Evolutionary conservation across 2,113 vertebrate species (phyloP), one percentile per base, ranked within the genome.

Genomic region (Onychostoma macrolepis): DNA sequence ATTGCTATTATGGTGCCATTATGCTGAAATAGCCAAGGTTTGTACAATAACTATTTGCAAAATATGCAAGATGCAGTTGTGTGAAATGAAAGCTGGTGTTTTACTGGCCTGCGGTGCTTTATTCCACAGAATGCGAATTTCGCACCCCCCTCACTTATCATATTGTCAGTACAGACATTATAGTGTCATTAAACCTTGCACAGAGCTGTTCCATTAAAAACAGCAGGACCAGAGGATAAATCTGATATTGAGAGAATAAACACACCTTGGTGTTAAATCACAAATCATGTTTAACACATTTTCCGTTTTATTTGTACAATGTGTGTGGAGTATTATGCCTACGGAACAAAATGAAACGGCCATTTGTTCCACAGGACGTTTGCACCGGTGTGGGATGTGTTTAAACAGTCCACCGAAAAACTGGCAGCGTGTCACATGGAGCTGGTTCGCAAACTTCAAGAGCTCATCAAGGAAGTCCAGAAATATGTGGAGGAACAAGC

Each of bases 401-500:
- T 99, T 91, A 99, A 97, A 95, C 96, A 93, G 38, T 99, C 98
- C 48, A 98, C 98, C 28, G 98, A 99, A 92, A 99, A 99, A 92
- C 93, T 99, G 91, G 97, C 97, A 90, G 92, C 92, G 80, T 99
- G 97, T 94, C 98, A 99, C 92, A 95, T 99, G 94, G 98, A 99
- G 87, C 96, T 99, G 38, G 96, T 98, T 90, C 95, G 96, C 89
- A 97, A 98, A 90, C 95, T 99, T 74, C 98, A 99, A 89, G 98
- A 99, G 21, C 95, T 99, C 88, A 99, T 99, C 92, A 99, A 98
- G 90, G 98, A 99, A 91, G 97, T 98, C 85, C 98, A 99, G 88
- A 99, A 98, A 85, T 99, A 99, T 83, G 97, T 97, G 87, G 98
- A 99, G 81, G 98, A 99, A 84, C 97, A 99, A 93, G 95, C 97